Percentiles rank a stretch among this genome's conserved stretches.
Conservation (phyloP, 2,113 vertebrate genomes). For the Anolis sagrei region DNA sequence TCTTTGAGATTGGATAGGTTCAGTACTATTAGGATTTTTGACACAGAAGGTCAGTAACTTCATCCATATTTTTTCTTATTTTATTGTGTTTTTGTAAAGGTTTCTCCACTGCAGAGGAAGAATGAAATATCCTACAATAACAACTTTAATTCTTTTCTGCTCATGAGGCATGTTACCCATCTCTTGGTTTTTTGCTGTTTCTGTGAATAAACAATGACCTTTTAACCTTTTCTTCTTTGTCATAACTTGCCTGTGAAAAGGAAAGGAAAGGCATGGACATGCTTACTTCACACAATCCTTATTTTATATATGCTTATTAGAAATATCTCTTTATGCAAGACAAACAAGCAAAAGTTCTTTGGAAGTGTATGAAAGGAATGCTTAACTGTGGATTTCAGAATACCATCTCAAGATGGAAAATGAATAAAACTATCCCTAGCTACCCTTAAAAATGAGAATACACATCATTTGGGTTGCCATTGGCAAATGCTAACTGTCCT, state of each 20-base stretch:
- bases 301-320: constrained; percentile 1
- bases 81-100: constrained; percentile 67
- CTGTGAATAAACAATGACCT: constrained; percentile 23
- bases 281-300: constrained; percentile 17
- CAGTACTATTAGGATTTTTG: constrained; percentile 75
- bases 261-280: too few species aligned
- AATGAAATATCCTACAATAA: constrained; percentile 67
- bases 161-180: constrained; percentile 45
- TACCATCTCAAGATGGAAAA: not conserved
- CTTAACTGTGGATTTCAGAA: not conserved
- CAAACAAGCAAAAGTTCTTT: not conserved
- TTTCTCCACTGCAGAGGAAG: constrained; percentile 70
- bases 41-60: constrained; percentile 78
- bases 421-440: not conserved
- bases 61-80: constrained; percentile 75
- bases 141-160: constrained; percentile 58
- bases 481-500: not conserved
- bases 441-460: not conserved
- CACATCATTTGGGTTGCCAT: not conserved
- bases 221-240: constrained; percentile 14
- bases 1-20: constrained; percentile 74
- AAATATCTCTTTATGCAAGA: constrained; percentile 8
- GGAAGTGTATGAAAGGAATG: not conserved
- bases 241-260: not conserved
- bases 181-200: constrained; percentile 37